These are phyloP conservation scores for Bugula neritina DNA, from an alignment of 2,888 invertebrate species.

Conservation along the genomic window DNA sequence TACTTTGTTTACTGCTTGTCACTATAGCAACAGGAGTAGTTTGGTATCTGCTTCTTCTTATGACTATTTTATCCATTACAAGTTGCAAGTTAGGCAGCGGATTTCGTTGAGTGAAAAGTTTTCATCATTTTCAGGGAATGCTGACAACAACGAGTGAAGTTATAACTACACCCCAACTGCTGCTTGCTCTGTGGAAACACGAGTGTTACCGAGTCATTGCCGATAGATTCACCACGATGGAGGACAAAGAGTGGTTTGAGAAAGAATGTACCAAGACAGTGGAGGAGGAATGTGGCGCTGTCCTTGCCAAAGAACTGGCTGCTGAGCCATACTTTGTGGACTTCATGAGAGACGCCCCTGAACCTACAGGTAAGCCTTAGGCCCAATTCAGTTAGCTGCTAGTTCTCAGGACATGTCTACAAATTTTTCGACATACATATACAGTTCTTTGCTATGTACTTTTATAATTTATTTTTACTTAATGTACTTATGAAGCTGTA, in stretches of 20 bases:
- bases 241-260: slow-evolving; percentile 71
- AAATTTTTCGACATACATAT: no score
- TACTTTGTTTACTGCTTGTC: no score
- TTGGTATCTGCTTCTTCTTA: no score
- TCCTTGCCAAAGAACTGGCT: slow-evolving; percentile 62
- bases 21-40: no score
- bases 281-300: slow-evolving; percentile 65
- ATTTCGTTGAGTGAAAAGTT: no score
- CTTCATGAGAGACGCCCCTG: slow-evolving; percentile 94
- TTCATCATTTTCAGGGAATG: slow-evolving; percentile 64
- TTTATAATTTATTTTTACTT: no score
- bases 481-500: no score
- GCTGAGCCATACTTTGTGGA: slow-evolving; percentile 85
- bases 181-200: slow-evolving; percentile 90
- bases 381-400: no score
- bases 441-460: no score
- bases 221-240: slow-evolving; percentile 57
- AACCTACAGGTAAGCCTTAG: slow-evolving; percentile 68
- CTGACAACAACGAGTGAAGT: slow-evolving; percentile 82
- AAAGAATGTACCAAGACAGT: slow-evolving; percentile 57
- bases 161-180: slow-evolving; percentile 72
- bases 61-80: no score
- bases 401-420: no score
- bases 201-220: slow-evolving; percentile 69
- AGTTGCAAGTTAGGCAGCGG: no score